Evolutionary conservation across 2,888 invertebrate genomes (phyloP), one percentile per base, ranked within the genome.

Genomic region (Tipula helvola): DNA sequence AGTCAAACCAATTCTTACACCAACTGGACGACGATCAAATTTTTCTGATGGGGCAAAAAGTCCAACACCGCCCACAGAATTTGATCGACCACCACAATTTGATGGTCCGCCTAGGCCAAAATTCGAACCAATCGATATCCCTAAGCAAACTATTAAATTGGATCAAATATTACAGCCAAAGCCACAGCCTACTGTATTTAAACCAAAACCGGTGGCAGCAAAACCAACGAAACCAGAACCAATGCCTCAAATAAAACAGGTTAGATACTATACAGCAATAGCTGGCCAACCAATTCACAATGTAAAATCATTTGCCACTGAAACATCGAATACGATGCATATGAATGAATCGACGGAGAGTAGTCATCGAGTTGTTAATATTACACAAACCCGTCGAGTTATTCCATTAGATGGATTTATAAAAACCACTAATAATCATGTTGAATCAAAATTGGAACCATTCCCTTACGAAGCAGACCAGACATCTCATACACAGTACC

Each of bases 341-440:
- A 94, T 95, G 92, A 93, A 95, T 88, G 95, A 95, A 89, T 94
- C 95, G 0, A 94, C 94, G 5, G 94, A 95, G 89, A 94, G 92
- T 47, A 93, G 93, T 41, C 93, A 94, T 88, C 92, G 95, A 88
- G 93, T 94, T 36, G 93, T 95, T 39, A 95, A 94, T 87, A 93
- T 95, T 88, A 94, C 95, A 88, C 95, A 95, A 90, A 95, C 95
- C 0, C 94, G 94, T 88, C 93, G 94, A 86, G 93, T 95, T 0
- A 95, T 95, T 47, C 94, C 94, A 89, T 95, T 94, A 87, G 95
- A 94, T 13, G 57, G 86, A 16, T 42, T 84, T 84, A 39, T 84
- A n/a, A 84, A 84, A 39, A 41, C 39, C 7, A 93, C 93, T 47
- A 91, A 92, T 87, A 89, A 90, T 71, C 89, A 89, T 87, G 85